Base-by-base conservation (phyloP, 2,113 vertebrate species). In the Lampris megalopsis region DNA sequence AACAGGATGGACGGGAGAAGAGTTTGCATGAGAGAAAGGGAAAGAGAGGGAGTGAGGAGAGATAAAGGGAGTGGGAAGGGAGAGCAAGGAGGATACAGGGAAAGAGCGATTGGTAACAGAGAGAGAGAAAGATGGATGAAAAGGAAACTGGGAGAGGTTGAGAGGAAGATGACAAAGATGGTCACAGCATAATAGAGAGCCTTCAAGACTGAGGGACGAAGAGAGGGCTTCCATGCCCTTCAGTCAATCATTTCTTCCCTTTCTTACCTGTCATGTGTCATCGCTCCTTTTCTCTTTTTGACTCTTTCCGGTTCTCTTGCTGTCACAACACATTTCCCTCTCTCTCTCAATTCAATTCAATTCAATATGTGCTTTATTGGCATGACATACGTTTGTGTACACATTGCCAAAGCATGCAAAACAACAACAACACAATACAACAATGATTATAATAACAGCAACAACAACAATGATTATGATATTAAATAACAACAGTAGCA, bases 311-410 rank as follows among this genome's bases (percentile, higher is more conserved):
- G 9, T 11, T 65, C 53, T 11, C 0, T 0, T 45, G 48, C 59
- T 52, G 10, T 73, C 60, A 40, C 77, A 40, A 47, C 61, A 60
- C 66, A 52, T 68, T 54, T 69, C 81, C 67, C 1, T 24, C 24
- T 24, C 24, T 24, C 24, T 24, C 24, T 24, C 24, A 24, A 24
- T 24, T 24, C 24, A 24, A 24, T 24, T 24, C 24, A 24, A 24
- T 24, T 24, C 24, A 24, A 24, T 24, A 24, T 24, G 24, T 24
- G 24, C 24, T 24, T 24, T 24, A 24, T 24, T 24, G 24, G 24
- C 24, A 24, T 24, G 0, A 24, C 24, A 24, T 24, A 24, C 24
- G 24, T 24, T 24, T 24, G 24, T 24, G 24, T 24, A 24, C 24
- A 24, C 24, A 24, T 24, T 24, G 24, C 24, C 24, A 24, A 24